These are phyloP conservation scores for Cyprinella venusta DNA, from an alignment of 2,797 vertebrate species.

Conservation along the genomic window DNA sequence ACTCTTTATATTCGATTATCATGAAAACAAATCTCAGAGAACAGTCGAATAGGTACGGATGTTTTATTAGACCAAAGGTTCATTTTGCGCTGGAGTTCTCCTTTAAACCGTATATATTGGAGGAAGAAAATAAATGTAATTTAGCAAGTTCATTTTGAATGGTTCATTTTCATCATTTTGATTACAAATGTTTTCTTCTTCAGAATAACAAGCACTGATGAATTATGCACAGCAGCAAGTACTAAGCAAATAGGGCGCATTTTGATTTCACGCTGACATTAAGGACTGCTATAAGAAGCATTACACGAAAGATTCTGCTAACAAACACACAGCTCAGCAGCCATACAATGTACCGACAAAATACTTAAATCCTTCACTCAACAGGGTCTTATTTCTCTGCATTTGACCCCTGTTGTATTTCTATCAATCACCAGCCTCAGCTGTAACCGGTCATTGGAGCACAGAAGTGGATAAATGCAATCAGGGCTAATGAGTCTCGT, in stretches of 20 bases:
- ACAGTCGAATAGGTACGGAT: no score
- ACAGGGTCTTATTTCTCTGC: slow-evolving; percentile 52
- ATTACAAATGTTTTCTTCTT: background rate
- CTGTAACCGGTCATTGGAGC: slow-evolving; percentile 40
- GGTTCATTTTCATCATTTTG: no score
- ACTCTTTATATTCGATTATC: no score
- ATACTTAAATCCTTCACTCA: slow-evolving; percentile 50
- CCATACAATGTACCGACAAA: slow-evolving; percentile 24
- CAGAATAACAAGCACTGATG: background rate
- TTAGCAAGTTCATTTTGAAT: background rate
- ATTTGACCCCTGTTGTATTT: slow-evolving; percentile 58
- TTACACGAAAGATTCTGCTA: background rate
- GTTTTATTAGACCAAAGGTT: no score
- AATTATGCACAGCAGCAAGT: background rate
- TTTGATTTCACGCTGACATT: background rate
- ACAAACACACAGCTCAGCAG: background rate
- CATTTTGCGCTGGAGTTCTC: no score
- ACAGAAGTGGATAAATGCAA: slow-evolving; percentile 59
- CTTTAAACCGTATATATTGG: background rate
- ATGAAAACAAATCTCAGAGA: no score
- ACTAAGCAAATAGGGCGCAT: background rate
- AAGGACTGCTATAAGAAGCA: background rate
- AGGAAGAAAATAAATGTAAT: background rate
- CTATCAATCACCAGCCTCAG: slow-evolving; percentile 52
- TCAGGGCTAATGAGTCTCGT: slow-evolving; percentile 62